phyloP scores from a whole-genome alignment of 2,888 invertebrate species.

The Tipula confusa region DNA sequence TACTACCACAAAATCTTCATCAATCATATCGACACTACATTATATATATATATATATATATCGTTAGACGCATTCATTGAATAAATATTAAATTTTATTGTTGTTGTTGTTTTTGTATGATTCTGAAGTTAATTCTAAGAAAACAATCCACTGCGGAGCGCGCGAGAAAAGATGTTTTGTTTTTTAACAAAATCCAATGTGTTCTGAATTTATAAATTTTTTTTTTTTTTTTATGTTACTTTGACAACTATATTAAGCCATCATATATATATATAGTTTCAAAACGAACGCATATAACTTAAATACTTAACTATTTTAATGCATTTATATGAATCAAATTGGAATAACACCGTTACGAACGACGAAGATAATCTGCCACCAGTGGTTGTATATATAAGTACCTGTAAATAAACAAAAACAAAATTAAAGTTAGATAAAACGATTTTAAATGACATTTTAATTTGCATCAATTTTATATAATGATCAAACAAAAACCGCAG shows the following conservation, averaged over 20 bases:
- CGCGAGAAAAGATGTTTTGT: neutral
- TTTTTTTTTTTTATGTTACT: neutral
- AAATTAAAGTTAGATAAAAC: neutral
- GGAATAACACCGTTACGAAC: neutral
- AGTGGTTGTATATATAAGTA: neutral
- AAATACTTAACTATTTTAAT: neutral
- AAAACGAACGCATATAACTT: neutral
- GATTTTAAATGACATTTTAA: neutral
- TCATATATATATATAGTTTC: neutral
- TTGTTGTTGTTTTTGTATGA: neutral
- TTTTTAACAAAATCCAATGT: neutral
- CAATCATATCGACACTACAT: conserved; percentile 6
- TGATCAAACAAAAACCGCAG: neutral
- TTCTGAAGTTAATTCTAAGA: neutral
- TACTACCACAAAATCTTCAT: neutral
- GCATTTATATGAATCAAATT: neutral
- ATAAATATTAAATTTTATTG: conserved; percentile 3
- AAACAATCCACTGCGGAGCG: neutral
- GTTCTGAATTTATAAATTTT: conserved; percentile 13
- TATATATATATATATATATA: too few species aligned
- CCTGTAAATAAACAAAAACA: neutral
- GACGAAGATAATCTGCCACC: neutral
- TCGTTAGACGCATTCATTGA: neutral
- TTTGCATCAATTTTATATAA: neutral
- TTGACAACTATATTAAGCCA: conserved; percentile 27